phyloP scores from a whole-genome alignment of 1,140 invertebrate species.

The Delia radicum region DNA sequence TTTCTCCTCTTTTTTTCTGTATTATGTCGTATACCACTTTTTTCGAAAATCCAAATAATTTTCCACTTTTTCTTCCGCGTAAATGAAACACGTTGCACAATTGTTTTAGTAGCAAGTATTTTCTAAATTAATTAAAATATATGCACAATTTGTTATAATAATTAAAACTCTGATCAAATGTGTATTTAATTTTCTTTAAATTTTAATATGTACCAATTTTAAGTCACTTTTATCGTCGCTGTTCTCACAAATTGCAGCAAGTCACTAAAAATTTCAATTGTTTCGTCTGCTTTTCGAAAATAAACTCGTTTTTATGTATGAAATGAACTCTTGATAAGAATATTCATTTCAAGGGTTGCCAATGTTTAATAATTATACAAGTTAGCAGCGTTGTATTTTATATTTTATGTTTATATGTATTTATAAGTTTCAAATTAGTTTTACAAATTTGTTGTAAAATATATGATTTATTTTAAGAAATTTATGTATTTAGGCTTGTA shows the following conservation, averaged over 20 bases:
- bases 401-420: no score
- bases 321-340: slow-evolving; percentile 13
- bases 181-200: not conserved
- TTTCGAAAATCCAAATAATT: not conserved
- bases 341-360: not conserved
- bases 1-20: not conserved
- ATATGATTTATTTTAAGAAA: no score
- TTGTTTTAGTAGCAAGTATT: not conserved
- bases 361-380: not conserved
- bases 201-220: not conserved
- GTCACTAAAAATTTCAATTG: slow-evolving; percentile 9
- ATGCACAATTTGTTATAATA: no score
- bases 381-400: not conserved
- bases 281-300: slow-evolving; percentile 11
- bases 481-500: no score
- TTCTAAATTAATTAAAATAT: no score
- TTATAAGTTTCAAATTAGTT: no score
- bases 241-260: slow-evolving; percentile 5
- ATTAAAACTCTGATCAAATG: no score
- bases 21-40: not conserved
- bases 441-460: no score
- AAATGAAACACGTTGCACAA: slow-evolving; percentile 16
- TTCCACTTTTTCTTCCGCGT: not conserved
- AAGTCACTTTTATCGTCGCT: slow-evolving; percentile 6
- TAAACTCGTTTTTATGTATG: slow-evolving; percentile 16